phyloP scores from a whole-genome alignment of 2,797 vertebrate species.

The Notoglanidium macrostoma region DNA sequence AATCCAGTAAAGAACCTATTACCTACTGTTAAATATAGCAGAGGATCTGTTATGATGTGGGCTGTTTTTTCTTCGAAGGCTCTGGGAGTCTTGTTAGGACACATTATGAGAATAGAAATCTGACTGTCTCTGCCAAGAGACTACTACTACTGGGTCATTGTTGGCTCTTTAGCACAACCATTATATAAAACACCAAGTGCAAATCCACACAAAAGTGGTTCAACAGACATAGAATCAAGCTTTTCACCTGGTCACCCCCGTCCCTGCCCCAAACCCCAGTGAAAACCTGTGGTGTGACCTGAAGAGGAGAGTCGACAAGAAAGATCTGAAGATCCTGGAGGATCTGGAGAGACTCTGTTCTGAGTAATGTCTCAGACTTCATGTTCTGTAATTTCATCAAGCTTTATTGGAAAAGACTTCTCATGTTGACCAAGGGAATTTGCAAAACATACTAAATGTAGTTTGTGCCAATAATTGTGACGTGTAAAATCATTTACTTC shows the following conservation, averaged over 20 bases:
- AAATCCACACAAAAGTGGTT: too few species aligned
- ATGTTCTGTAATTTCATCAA: background rate
- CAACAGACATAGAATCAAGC: too few species aligned
- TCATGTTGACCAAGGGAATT: too few species aligned
- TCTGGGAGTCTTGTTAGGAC: too few species aligned
- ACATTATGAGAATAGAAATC: background rate
- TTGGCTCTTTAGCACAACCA: background rate
- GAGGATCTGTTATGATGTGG: background rate
- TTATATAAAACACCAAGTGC: constrained; percentile 1
- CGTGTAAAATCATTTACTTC: too few species aligned
- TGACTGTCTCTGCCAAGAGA: background rate
- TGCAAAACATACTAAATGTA: too few species aligned
- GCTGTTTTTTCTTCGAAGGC: background rate
- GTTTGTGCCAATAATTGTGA: too few species aligned
- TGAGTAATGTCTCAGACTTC: background rate
- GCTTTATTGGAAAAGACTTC: background rate
- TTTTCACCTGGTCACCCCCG: background rate
- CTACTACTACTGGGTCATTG: too few species aligned
- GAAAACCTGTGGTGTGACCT: background rate
- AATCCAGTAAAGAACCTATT: background rate
- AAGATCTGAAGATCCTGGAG: too few species aligned
- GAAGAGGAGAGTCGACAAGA: background rate
- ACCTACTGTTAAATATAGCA: background rate
- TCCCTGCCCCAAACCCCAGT: background rate
- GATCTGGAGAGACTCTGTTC: too few species aligned